Base-by-base conservation (phyloP, 2,888 invertebrate genomes). In the Calliscelio sp. region DNA sequence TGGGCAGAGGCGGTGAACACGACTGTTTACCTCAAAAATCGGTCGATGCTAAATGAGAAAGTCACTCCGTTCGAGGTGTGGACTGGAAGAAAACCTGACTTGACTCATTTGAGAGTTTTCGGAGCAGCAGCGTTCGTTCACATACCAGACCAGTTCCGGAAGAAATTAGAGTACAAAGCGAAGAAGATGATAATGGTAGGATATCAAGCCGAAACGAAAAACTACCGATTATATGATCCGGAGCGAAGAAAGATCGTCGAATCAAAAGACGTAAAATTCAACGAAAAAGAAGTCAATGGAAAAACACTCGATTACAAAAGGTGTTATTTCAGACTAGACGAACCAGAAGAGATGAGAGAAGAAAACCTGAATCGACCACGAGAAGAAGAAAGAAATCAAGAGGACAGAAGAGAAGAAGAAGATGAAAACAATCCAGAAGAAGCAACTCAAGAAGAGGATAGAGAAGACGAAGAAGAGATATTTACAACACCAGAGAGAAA, bases 171-270 rank as follows among this genome's bases (percentile, higher is more conserved):
- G 46, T 32, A 65, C 0, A 88, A 87, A 35, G 78, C 86, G 0
- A 79, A 81, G 49, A 88, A 88, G 49, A 51, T 86, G 49, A 46
- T 87, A 0, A 63, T 89, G 51, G 84, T 88, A 6, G 88, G 87
- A 0, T 88, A 88, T 57, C 79, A 84, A 20, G 71, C 8, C 0
- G 63, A 85, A 1, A 73, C 83, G 0, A 22, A 53, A 18, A 86
- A 85, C 24, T 86, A 87, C 44, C 59, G 81, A 14, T n/a, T 86
- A 2, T 85, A 49, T 20, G 85, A 86, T 63, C 71, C 81, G 16
- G 63, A 14, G 10, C 81, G 22, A 35, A 74, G 51, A 18, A 81
- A 71, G 38, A 70, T 85, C 0, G 22, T 78, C 10, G 81, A 83
- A 28, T 79, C 83, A 10, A 63, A 63, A 16, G 79, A 81, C 24